Conservation (phyloP, 2,888 invertebrate species). For the Andrena fulva region DNA sequence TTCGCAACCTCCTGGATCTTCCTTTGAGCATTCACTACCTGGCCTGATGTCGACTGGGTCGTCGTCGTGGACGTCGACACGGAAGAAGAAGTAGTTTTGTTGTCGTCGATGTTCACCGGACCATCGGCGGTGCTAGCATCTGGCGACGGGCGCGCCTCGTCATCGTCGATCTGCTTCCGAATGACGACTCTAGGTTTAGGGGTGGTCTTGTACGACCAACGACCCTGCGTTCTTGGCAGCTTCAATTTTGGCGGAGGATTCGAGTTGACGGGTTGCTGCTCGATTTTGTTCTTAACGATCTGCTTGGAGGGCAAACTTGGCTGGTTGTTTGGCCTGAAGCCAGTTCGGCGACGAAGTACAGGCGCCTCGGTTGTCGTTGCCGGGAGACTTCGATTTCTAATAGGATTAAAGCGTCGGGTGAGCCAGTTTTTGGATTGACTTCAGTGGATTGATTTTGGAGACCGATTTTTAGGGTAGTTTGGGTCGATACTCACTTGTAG, state of each 20-base stretch:
- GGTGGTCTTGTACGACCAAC: conserved; percentile 96
- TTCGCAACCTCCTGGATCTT: conserved; percentile 76
- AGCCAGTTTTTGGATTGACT: too few species aligned
- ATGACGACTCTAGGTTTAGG: conserved; percentile 94
- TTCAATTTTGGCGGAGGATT: conserved; percentile 92
- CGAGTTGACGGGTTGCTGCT: conserved; percentile 79
- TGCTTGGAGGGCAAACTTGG: conserved; percentile 84
- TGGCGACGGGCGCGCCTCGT: conserved; percentile 72
- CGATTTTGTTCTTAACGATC: conserved; percentile 65
- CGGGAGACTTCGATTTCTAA: conserved; percentile 70
- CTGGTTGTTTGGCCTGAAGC: conserved; percentile 89
- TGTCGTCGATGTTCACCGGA: conserved; percentile 45
- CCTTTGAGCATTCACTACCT: conserved; percentile 67
- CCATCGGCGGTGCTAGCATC: conserved; percentile 68
- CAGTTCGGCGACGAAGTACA: conserved; percentile 85
- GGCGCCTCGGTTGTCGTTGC: conserved; percentile 80
- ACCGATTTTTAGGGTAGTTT: background rate
- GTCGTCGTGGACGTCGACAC: conserved; percentile 79
- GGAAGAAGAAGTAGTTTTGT: conserved; percentile 24
- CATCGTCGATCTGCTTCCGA: conserved; percentile 87
- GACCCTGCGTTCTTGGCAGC: conserved; percentile 92
- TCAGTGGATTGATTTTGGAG: too few species aligned
- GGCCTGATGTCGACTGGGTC: conserved; percentile 84
- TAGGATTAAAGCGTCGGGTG: background rate
- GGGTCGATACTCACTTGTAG: conserved; percentile 82